These are phyloP conservation scores for Phylloscopus trochiloides DNA, from an alignment of 2,113 vertebrate genomes.

Conservation along the genomic window DNA sequence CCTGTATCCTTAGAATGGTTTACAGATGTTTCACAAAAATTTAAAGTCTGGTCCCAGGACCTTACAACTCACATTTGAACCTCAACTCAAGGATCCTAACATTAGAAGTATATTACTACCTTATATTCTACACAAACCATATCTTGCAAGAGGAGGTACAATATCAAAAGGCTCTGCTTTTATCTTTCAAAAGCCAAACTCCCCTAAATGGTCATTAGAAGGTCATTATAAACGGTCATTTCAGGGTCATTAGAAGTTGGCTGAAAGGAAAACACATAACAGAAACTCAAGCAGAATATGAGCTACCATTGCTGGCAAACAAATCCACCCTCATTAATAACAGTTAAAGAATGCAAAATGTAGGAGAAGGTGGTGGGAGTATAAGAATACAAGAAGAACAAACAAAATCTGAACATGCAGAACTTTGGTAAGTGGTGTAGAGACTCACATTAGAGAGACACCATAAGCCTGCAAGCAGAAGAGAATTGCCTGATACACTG, in stretches of 20 bases:
- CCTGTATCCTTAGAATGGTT: background rate
- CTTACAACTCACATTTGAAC: background rate
- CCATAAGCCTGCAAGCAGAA: background rate
- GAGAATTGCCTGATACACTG: background rate
- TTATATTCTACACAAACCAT: background rate
- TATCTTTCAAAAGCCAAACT: background rate
- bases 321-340: background rate
- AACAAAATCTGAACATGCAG: background rate
- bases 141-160: background rate
- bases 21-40: background rate
- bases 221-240: background rate
- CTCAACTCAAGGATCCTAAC: background rate
- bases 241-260: background rate
- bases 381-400: background rate
- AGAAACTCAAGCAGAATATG: background rate
- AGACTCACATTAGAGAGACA: background rate
- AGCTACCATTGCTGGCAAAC: background rate
- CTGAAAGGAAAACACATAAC: background rate
- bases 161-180: background rate
- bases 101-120: background rate
- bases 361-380: background rate
- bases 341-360: background rate
- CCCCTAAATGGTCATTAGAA: too few species aligned
- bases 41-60: background rate
- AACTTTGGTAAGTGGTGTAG: background rate